Evolutionary conservation across 2,888 invertebrate genomes (phyloP).

Genomic region (Acanthosepion lycidas): DNA sequence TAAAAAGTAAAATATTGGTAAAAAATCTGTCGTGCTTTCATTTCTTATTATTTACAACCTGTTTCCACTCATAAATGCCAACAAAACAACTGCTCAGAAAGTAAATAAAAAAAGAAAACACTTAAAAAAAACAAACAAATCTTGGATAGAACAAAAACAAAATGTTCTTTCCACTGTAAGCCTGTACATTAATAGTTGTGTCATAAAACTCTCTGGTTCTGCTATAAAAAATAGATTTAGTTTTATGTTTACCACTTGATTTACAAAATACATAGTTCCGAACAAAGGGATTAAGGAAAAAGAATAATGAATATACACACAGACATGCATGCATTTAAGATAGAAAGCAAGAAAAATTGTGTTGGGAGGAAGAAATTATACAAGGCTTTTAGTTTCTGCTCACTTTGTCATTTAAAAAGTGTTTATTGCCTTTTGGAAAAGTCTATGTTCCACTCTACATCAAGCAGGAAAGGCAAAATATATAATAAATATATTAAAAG

Average conservation of each 20-base stretch:
- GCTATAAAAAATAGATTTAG: background rate
- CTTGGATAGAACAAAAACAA: background rate
- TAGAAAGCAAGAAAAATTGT: too few relatives aligned
- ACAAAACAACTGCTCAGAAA: background rate
- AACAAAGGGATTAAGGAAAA: too few relatives aligned
- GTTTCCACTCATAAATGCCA: slow-evolving; percentile 33
- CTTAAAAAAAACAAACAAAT: background rate
- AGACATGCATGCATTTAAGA: too few relatives aligned
- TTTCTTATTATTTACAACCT: slow-evolving; percentile 1
- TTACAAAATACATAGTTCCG: background rate
- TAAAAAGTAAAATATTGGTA: background rate
- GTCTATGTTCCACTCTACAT: too few relatives aligned
- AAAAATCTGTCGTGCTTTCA: background rate
- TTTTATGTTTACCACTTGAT: background rate
- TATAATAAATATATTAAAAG: too few relatives aligned
- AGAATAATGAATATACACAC: too few relatives aligned
- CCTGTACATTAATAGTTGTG: background rate
- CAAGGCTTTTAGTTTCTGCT: too few relatives aligned
- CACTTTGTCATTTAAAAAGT: too few relatives aligned
- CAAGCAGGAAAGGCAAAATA: too few relatives aligned
- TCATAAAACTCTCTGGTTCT: slow-evolving; percentile 4
- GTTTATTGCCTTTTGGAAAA: too few relatives aligned
- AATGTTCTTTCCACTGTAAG: background rate
- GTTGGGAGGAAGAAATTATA: too few relatives aligned
- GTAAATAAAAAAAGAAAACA: background rate